Evolutionary conservation across 1,140 invertebrate species (phyloP).

Genomic region (Caligus rogercresseyi): DNA sequence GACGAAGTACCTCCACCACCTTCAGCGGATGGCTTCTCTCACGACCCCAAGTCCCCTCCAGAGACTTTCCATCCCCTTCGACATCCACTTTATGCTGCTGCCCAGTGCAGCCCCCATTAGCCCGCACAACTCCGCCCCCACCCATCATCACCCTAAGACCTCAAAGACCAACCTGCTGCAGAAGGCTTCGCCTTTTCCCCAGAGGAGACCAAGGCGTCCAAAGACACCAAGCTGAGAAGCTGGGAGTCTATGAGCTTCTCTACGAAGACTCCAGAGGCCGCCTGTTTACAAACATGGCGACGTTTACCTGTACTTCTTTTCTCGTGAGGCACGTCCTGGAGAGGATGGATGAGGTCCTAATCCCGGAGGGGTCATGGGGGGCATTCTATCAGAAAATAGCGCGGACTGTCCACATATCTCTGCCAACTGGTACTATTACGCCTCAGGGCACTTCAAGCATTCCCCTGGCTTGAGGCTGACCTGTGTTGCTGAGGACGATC

Average conservation of each 20-base stretch:
- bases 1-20: neutral
- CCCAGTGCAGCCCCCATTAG: neutral
- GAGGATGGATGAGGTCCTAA: neutral
- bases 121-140: neutral
- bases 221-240: neutral
- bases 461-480: neutral
- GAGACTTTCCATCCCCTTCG: neutral
- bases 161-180: neutral
- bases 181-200: neutral
- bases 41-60: neutral
- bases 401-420: neutral
- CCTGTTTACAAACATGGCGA: neutral
- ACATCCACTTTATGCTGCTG: neutral
- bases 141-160: neutral
- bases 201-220: neutral
- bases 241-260: neutral
- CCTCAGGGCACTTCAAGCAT: neutral
- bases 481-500: neutral
- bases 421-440: neutral
- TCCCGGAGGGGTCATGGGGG: neutral
- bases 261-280: neutral
- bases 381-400: neutral
- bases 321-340: neutral
- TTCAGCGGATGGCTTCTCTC: neutral
- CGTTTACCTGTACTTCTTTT: neutral